Percentiles rank a stretch among this genome's conserved stretches.
Conservation (phyloP, 2,888 invertebrate species). For the Margaritifera margaritifera region DNA sequence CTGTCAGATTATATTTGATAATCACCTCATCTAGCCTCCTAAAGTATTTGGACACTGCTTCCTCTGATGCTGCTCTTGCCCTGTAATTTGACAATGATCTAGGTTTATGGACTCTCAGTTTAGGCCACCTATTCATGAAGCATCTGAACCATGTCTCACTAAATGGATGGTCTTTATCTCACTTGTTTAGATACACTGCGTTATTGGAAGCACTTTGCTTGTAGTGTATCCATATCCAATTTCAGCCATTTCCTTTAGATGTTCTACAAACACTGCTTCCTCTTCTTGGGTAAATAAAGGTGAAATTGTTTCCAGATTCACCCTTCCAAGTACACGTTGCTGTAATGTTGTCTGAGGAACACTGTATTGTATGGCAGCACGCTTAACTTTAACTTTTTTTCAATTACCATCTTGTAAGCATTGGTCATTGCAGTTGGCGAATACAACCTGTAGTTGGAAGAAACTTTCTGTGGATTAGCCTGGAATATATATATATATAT, state of each 20-base stretch:
- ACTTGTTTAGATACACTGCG: background rate
- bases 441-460: constrained; percentile 1
- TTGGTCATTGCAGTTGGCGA: constrained; percentile 4
- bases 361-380: constrained; percentile 5
- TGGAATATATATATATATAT: no score
- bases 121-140: no score
- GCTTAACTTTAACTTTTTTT: constrained; percentile 5
- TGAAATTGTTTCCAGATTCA: constrained; percentile 12
- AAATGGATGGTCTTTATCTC: constrained; percentile 7
- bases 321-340: no score
- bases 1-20: no score
- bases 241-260: constrained; percentile 5
- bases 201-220: constrained; percentile 15
- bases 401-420: constrained; percentile 9
- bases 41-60: background rate
- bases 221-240: constrained; percentile 12
- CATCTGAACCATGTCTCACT: constrained; percentile 8
- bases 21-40: constrained; percentile 1
- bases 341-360: no score
- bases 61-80: constrained; percentile 4
- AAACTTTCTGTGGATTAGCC: constrained; percentile 2
- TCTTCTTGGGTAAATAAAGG: constrained; percentile 5
- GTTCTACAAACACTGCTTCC: constrained; percentile 7
- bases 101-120: no score
- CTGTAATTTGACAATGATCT: constrained; percentile 6